These are phyloP conservation scores for Dorcus parallelipipedus DNA, from an alignment of 2,888 invertebrate species.

Conservation along the genomic window DNA sequence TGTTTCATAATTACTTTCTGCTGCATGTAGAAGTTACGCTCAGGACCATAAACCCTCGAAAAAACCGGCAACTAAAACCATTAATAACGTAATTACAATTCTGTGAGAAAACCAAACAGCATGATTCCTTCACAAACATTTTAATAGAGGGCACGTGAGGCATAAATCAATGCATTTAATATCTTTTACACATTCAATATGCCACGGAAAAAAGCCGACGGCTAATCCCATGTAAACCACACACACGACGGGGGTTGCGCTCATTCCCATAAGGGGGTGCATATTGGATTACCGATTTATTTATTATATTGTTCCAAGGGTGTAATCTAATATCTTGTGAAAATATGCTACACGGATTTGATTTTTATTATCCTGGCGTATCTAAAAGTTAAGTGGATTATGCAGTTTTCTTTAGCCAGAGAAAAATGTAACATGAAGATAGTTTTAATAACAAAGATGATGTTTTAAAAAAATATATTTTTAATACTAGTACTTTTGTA, in stretches of 20 bases:
- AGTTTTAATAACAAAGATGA: too few relatives aligned
- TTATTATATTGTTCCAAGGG: conserved; percentile 42
- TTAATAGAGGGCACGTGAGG: conserved; percentile 43
- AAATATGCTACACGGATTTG: conserved; percentile 40
- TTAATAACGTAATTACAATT: conserved; percentile 18
- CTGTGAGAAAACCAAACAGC: conserved; percentile 48
- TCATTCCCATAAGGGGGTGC: conserved; percentile 44
- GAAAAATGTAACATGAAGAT: too few relatives aligned
- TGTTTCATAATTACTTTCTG: too few relatives aligned
- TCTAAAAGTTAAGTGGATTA: conserved; percentile 5
- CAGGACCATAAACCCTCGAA: neutral
- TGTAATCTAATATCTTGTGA: conserved; percentile 45
- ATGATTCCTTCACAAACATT: conserved; percentile 44
- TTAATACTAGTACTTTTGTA: too few relatives aligned
- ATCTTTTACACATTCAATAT: conserved; percentile 48
- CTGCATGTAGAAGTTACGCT: too few relatives aligned
- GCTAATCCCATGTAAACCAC: conserved; percentile 48
- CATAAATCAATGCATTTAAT: conserved; percentile 46
- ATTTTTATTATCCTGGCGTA: conserved; percentile 34
- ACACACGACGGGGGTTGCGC: conserved; percentile 38
- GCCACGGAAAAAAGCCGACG: conserved; percentile 41
- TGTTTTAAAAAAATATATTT: too few relatives aligned
- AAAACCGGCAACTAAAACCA: conserved; percentile 11
- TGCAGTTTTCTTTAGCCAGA: too few relatives aligned
- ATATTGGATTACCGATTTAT: conserved; percentile 48